phyloP scores from a whole-genome alignment of 1,140 invertebrate species.

The Ylistrum balloti region DNA sequence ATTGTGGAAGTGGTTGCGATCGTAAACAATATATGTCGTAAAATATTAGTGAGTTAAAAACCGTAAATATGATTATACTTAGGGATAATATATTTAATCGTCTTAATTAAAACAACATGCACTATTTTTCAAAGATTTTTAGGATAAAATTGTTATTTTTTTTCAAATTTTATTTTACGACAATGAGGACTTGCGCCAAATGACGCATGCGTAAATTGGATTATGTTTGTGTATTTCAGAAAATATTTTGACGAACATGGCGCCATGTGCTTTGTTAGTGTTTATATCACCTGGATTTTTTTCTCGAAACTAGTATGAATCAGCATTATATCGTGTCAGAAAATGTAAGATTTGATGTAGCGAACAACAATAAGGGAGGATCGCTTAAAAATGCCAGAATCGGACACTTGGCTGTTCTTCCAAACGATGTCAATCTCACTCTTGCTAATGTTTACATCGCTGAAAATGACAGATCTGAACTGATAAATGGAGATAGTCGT shows the following conservation, averaged over 20 bases:
- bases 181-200: background rate
- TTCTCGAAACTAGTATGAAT: constrained; percentile 54
- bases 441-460: constrained; percentile 18
- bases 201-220: constrained; percentile 59
- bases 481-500: background rate
- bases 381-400: constrained; percentile 46
- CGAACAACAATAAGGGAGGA: constrained; percentile 51
- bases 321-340: constrained; percentile 41
- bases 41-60: background rate
- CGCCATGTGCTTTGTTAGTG: constrained; percentile 65
- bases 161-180: background rate
- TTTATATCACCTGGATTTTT: constrained; percentile 47
- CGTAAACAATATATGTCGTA: constrained; percentile 39
- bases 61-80: too few species aligned
- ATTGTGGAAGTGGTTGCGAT: background rate
- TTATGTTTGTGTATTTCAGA: constrained; percentile 42
- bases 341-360: constrained; percentile 54
- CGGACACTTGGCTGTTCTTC: background rate
- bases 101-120: background rate
- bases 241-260: constrained; percentile 59
- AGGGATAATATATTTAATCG: too few species aligned
- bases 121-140: too few species aligned
- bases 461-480: constrained; percentile 8
- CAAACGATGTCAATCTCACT: background rate
- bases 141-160: background rate